Evolutionary conservation across 1,140 invertebrate genomes (phyloP).

Genomic region (Acromyrmex heyeri): DNA sequence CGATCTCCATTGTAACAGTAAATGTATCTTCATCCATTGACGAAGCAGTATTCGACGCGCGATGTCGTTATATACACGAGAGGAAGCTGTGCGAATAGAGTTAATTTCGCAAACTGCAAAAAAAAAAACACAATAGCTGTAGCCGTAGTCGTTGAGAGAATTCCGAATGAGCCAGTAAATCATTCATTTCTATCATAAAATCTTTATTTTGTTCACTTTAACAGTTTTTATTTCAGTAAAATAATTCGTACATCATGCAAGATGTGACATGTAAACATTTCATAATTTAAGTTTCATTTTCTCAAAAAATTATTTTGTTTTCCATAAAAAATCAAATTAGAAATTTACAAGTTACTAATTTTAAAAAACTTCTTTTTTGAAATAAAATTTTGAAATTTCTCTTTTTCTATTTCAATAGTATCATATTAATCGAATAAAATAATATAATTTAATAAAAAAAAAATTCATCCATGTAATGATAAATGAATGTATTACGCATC

Average conservation of each 20-base stretch:
- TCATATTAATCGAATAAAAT: not conserved
- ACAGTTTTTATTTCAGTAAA: not conserved
- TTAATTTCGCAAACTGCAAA: conserved; percentile 63
- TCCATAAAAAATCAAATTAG: not conserved
- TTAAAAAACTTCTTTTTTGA: not conserved
- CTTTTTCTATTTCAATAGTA: too few species aligned
- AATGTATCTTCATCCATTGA: conserved; percentile 66
- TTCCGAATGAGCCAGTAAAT: conserved; percentile 39
- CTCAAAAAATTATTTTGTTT: not conserved
- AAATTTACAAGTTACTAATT: not conserved
- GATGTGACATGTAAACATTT: not conserved
- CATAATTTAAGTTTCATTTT: conserved; percentile 1
- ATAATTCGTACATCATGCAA: not conserved
- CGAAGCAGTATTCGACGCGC: conserved; percentile 49
- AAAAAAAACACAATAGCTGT: conserved; percentile 42
- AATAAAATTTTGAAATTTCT: too few species aligned
- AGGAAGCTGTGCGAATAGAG: conserved; percentile 66
- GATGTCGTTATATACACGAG: conserved; percentile 44
- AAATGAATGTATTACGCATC: not conserved
- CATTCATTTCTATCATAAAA: conserved; percentile 22
- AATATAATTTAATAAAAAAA: not conserved
- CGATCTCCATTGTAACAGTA: conserved; percentile 77
- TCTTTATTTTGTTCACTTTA: not conserved
- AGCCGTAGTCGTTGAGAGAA: conserved; percentile 18
- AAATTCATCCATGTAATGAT: not conserved